Evolutionary conservation across 2,888 invertebrate genomes (phyloP), one percentile per base, ranked within the genome.

Genomic region (Callosobruchus maculatus): DNA sequence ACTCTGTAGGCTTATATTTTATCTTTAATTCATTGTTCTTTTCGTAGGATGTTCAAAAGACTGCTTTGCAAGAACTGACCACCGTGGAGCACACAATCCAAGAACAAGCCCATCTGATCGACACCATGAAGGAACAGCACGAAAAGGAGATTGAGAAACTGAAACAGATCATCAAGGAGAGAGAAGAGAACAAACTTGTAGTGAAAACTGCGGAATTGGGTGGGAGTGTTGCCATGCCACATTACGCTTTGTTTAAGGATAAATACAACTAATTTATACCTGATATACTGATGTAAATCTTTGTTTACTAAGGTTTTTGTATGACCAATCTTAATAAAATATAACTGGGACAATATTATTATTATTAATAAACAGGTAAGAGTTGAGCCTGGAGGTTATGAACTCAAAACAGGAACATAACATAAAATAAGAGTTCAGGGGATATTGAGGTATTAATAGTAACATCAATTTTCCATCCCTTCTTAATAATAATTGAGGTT

Each of bases 51-150:
- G 89, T 90, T 20, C 89, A 89, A 79, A 87, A 87, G 78, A 89
- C 87, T 72, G 89, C 90, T 2, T 89, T 87, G 83, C 87, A 89
- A 74, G 89, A 90, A 82, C 83, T 90, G 74, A 86, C 87, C 1
- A 86, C 87, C 0, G 88, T 89, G 0, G 89, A 90, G 78, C 87
- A 88, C 78, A 87, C 88, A 73, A 87, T 90, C 21, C 88, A 86
- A 76, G 86, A 87, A 73, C 89, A 90, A 79, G 87, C 89, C 76
- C 78, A 85, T 0, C 84, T 86, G 21, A 88, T 89, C 2, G 86
- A 85, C 68, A 83, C 84, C 26, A 86, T 89, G 86, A 89, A 88
- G 80, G 82, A 84, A 18, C 88, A 89, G 74, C 88, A 89, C 81
- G 84, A 85, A 73, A 84, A 85, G 68, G 89, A 90, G 82, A 82